A percentile compares a stretch with the other conserved stretches of the same genome.
Evolutionary conservation across 2,113 vertebrate species (phyloP).

Genomic region (Irena cyanogastra): DNA sequence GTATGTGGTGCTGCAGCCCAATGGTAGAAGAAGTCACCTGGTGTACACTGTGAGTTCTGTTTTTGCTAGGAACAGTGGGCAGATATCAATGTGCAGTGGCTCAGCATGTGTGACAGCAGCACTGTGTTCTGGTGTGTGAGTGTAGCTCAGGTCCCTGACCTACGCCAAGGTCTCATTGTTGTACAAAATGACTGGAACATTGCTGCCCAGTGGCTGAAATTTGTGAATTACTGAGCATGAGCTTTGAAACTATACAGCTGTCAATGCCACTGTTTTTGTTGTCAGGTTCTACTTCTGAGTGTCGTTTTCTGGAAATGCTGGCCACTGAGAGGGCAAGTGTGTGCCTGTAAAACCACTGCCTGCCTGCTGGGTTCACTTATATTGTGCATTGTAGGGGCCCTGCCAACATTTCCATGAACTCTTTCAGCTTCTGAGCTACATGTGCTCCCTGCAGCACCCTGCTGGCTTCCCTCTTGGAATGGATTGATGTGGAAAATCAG

Average conservation of each 20-base stretch:
- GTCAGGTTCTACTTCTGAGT: neutral
- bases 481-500: neutral
- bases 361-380: neutral
- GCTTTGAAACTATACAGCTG: neutral
- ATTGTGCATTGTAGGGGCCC: neutral
- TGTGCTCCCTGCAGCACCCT: neutral
- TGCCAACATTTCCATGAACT: neutral
- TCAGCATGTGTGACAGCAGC: neutral
- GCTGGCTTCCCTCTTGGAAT: neutral
- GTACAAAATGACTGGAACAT: neutral
- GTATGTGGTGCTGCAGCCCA: neutral
- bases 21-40: neutral
- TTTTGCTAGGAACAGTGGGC: neutral
- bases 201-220: neutral
- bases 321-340: neutral
- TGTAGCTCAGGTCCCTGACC: neutral
- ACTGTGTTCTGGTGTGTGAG: neutral
- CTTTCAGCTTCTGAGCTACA: neutral
- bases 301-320: neutral
- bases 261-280: neutral
- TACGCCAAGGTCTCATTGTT: accelerated
- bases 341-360: neutral
- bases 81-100: neutral
- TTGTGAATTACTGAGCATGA: neutral
- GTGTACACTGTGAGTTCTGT: neutral